Evolutionary conservation across 2,113 vertebrate species (phyloP), one percentile per base, ranked within the genome.

Genomic region (Carlito syrichta): DNA sequence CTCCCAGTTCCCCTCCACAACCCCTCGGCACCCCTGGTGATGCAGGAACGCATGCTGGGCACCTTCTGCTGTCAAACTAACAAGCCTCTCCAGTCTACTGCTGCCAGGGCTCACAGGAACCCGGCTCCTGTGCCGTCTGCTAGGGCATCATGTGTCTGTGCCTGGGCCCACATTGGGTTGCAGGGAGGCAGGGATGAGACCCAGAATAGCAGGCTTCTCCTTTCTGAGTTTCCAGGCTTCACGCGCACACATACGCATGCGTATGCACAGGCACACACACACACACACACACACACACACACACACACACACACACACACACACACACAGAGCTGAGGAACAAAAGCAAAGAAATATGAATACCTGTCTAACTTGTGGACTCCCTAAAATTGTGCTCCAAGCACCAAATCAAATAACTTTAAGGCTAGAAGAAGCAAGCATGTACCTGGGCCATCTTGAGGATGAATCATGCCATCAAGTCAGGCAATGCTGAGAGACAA

Each of bases 381-480:
- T 77, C 19, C 50, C 69, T 63, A 45, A 95, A 74, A 60, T 52
- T 63, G 45, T 8, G 22, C 84, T 76, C 48, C 30, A 89, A 92
- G 62, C 22, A 71, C 35, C 82, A 92, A 79, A 68, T 82, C 48
- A 96, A 50, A 7, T 52, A 82, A 82, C 89, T 60, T 88, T 56
- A 71, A 76, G 40, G 56, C 50, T 76, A 48, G 19, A 89, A 88
- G 54, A 35, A 52, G 58, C 35, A 96, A 56, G 22, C 30, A 7
- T n/a, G 32, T 32, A 63, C 38, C 40, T 40, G 78, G 82, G 54
- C 60, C 73, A 77, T 13, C 27, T 76, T 94, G 50, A 79, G 30
- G n/a, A 66, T 40, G 35, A 68, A 79, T 2, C 27, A 79, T 25
- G 8, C 52, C 63, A 79, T 30, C 30, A 69, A 71, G 19, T 58